Conservation (phyloP, 2,888 invertebrate genomes). For the Pelosia muscerda region DNA sequence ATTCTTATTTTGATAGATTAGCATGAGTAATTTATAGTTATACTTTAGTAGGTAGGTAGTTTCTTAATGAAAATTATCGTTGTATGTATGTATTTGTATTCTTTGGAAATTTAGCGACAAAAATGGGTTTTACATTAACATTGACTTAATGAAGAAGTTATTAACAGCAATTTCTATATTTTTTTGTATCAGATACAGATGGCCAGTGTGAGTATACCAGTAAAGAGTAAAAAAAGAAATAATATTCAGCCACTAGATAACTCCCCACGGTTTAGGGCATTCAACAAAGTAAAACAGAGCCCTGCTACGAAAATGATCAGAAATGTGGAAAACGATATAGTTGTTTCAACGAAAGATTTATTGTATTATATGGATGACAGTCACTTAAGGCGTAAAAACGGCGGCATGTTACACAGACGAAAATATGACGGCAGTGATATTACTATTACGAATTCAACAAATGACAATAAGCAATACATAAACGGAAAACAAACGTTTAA, state of each 20-base stretch:
- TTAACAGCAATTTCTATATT: not conserved
- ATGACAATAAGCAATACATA: not conserved
- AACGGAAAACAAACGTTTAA: not conserved
- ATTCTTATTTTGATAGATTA: no score
- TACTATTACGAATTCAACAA: not conserved
- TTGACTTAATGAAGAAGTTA: not conserved
- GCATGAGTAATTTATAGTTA: no score
- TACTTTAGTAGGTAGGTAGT: no score
- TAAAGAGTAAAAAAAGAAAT: not conserved
- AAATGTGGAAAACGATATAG: not conserved
- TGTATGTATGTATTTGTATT: no score
- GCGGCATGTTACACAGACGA: not conserved
- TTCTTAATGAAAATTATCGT: no score
- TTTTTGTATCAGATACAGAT: not conserved
- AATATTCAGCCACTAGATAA: not conserved
- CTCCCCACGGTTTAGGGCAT: not conserved
- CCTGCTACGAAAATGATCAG: not conserved
- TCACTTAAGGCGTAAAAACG: conserved; percentile 31
- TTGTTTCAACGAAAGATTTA: conserved; percentile 50
- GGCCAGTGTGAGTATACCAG: conserved; percentile 5
- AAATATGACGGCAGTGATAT: not conserved
- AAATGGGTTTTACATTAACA: not conserved
- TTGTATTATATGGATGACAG: conserved; percentile 56
- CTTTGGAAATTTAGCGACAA: no score
- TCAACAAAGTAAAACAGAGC: not conserved